Base-by-base conservation (phyloP, 2,113 vertebrate species). In the Lota lota region DNA sequence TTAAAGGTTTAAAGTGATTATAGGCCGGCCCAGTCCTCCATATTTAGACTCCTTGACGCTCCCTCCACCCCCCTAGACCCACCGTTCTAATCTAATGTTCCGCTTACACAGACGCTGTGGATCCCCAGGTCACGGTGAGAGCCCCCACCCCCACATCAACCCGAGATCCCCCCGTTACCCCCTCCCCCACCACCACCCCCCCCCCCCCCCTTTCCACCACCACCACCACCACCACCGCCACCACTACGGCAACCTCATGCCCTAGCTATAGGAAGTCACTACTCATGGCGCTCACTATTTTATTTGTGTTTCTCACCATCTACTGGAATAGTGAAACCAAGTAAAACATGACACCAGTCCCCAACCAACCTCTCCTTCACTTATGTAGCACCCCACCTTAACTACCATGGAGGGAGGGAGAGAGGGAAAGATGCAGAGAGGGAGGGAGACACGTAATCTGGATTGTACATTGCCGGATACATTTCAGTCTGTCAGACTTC, bases 11-110 rank as follows among this genome's bases (percentile, higher is more conserved):
- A 92, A 93, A 92, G 89, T 90, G 88, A 93, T 93, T 92, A 92
- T 78, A 79, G 85, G 82, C 84, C 86, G 87, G 82, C 83, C 90
- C 88, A 89, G 86, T 75, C 85, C 83, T 85, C 88, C 87, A 85
- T 88, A 88, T 92, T 92, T 92, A 92, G 89, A 92, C 89, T 89
- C 89, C 91, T 91, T 84, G 91, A 92, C 87, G 89, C 90, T 85
- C 88, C 71, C 79, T 76, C 85, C 85, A 76, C 85, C 82, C 83
- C 74, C 83, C 81, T 72, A 78, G 86, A 89, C 82, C 53, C 68
- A 88, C 84, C 79, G 84, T 86, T 91, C 83, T 92, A 92, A 93
- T 92, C 88, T 84, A 87, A 92, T 92, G 91, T 91, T 92, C 88
- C 85, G 81, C 88, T 90, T 85, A 91, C 90, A 89, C 88, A 92